Base-by-base conservation (phyloP, 2,113 vertebrate genomes). In the Alouatta palliata region DNA sequence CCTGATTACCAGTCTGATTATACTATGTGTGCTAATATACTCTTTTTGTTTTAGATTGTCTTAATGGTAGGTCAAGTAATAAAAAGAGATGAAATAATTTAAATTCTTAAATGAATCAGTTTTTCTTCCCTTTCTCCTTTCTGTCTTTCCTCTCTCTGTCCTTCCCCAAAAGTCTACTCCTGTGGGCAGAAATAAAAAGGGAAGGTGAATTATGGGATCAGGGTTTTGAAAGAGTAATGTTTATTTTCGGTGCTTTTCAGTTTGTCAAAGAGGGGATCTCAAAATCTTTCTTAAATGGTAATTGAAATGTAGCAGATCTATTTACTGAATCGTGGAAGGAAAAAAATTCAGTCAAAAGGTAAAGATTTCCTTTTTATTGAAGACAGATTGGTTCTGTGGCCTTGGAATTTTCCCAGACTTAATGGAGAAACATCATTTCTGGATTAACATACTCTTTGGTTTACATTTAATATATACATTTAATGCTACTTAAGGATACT, bases 41-140 rank as follows among this genome's bases (percentile, higher is more conserved):
- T 97, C 98, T 98, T 99, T 99, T 99, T 99, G 99, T 99, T 99
- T 99, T 99, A 99, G 99, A 99, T 99, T 99, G 99, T 99, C 99
- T 99, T 99, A 99, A 99, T 98, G 98, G 99, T 99, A 99, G 99
- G 99, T 99, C 99, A 99, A 99, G 99, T 99, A 99, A 99, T 97
- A 99, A 99, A 99, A 99, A 88, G 76, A 93, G 30, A 96, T 94
- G 56, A 96, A 99, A 99, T 98, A 99, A 99, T 99, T 98, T 98
- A 98, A 99, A 99, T 99, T 99, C 98, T 99, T 99, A 98, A 98
- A 98, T 81, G 98, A 98, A 98, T 98, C 97, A 35, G 98, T 97
- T 97, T 98, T 97, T 97, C 90, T 96, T 98, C 66, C 32, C 92
- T 87, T 95, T 85, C 43, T 90, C 85, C 27, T 96, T 37, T 56